Percentiles rank a stretch among this genome's conserved stretches.
phyloP scores from a whole-genome alignment of 2,113 vertebrate genomes.

The Marmota flaviventris region DNA sequence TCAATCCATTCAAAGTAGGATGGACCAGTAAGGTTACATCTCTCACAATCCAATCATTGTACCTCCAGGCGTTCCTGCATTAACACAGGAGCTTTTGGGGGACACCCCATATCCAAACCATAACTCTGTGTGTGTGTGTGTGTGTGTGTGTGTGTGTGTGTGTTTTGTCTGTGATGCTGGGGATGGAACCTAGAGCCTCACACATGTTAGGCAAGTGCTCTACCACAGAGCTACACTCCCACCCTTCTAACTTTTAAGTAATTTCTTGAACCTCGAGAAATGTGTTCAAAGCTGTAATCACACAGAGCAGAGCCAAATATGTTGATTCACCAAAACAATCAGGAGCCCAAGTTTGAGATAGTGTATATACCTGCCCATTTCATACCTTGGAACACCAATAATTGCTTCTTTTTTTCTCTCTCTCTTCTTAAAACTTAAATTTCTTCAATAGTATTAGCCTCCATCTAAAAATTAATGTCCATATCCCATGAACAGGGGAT shows the following conservation, averaged over 20 bases:
- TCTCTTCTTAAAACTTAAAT: conserved; percentile 32
- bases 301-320: background rate
- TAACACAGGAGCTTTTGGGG: no score
- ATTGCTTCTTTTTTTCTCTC: background rate
- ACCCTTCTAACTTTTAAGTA: conserved; percentile 23
- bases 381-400: conserved; percentile 6
- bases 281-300: conserved; percentile 20
- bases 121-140: no score
- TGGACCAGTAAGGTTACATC: no score
- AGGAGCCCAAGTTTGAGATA: background rate
- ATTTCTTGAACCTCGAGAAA: conserved; percentile 8
- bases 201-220: background rate
- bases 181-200: background rate
- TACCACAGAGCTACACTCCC: background rate
- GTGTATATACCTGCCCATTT: background rate
- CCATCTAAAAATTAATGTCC: conserved; percentile 24
- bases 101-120: no score
- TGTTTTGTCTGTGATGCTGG: background rate
- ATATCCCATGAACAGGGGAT: background rate
- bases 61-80: no score
- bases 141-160: no score
- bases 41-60: no score
- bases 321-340: background rate
- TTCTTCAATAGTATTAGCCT: conserved; percentile 12
- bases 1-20: no score